A percentile compares a stretch with the other conserved stretches of the same genome.
Evolutionary conservation across 2,113 vertebrate species (phyloP).

Genomic region (Pluvialis apricaria): DNA sequence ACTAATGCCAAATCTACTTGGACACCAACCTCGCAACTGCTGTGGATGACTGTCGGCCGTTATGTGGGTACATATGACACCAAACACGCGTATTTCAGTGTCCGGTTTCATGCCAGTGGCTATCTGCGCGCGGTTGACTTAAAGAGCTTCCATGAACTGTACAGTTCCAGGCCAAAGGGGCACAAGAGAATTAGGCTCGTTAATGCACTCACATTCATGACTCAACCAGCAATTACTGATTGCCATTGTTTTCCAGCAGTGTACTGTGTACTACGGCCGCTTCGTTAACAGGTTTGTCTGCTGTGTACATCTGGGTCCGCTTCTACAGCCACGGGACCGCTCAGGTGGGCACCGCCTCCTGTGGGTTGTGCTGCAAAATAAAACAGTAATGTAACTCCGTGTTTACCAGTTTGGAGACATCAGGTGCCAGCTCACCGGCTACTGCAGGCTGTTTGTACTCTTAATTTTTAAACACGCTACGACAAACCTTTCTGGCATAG

Average conservation of each 20-base stretch:
- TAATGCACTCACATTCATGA: not conserved
- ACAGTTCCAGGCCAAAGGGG: not conserved
- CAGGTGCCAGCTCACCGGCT: not conserved
- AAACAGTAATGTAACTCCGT: not conserved
- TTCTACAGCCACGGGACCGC: not conserved
- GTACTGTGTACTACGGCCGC: not conserved
- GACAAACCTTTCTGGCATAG: not conserved
- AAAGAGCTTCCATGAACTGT: not conserved
- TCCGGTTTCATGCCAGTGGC: not conserved
- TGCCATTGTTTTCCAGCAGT: not conserved
- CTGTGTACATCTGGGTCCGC: not conserved
- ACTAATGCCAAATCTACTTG: not conserved
- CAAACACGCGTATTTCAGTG: not conserved
- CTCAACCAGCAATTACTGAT: not conserved
- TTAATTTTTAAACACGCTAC: not conserved
- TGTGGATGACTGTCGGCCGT: fast-evolving
- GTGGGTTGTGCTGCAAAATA: not conserved
- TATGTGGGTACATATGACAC: not conserved
- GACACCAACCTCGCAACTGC: too few relatives aligned
- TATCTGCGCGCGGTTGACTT: not conserved
- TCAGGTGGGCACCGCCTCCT: not conserved
- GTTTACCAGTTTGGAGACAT: not conserved
- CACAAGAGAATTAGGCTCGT: not conserved
- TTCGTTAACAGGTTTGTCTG: not conserved
- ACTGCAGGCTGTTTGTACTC: not conserved